A percentile compares a stretch with the other conserved stretches of the same genome.
Evolutionary conservation across 2,113 vertebrate species (phyloP).

Genomic region (Symphodus melops): DNA sequence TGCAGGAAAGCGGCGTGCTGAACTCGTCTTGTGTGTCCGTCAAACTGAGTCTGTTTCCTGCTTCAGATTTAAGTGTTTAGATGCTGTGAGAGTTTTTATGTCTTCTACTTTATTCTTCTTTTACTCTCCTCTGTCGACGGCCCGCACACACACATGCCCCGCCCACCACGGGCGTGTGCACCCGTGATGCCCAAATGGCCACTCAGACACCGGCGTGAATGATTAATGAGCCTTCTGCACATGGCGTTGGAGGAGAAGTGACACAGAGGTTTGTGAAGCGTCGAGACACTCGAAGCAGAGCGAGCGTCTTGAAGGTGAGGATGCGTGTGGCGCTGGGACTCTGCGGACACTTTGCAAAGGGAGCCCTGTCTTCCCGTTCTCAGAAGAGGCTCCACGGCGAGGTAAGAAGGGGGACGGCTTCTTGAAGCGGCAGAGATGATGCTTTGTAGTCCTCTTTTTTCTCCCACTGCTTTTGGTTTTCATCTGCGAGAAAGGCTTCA

Average conservation of each 20-base stretch:
- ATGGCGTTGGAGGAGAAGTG: constrained; percentile 65
- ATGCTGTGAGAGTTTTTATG: too few species aligned
- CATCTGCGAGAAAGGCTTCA: constrained; percentile 1
- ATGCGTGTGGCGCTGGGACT: constrained; percentile 74
- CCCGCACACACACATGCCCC: constrained; percentile 18
- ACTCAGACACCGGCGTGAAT: constrained; percentile 72
- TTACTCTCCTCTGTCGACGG: not conserved
- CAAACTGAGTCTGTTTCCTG: too few species aligned
- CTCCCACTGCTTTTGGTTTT: constrained; percentile 18
- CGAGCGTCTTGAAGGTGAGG: constrained; percentile 54
- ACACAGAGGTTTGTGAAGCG: constrained; percentile 50
- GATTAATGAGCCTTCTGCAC: constrained; percentile 78
- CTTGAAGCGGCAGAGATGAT: not conserved
- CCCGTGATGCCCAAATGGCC: constrained; percentile 53
- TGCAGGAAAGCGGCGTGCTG: not conserved
- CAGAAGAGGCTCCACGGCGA: constrained; percentile 19
- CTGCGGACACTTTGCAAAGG: constrained; percentile 65
- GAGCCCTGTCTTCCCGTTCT: constrained; percentile 50
- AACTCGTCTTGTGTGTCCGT: not conserved
- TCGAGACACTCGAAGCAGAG: constrained; percentile 59
- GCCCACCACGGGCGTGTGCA: constrained; percentile 41
- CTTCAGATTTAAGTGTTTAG: too few species aligned
- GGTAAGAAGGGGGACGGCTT: constrained; percentile 51
- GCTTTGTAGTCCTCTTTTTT: constrained; percentile 7
- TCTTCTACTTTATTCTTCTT: not conserved